These are phyloP conservation scores for Cyclura pinguis DNA, from an alignment of 2,797 vertebrate genomes.

Conservation along the genomic window DNA sequence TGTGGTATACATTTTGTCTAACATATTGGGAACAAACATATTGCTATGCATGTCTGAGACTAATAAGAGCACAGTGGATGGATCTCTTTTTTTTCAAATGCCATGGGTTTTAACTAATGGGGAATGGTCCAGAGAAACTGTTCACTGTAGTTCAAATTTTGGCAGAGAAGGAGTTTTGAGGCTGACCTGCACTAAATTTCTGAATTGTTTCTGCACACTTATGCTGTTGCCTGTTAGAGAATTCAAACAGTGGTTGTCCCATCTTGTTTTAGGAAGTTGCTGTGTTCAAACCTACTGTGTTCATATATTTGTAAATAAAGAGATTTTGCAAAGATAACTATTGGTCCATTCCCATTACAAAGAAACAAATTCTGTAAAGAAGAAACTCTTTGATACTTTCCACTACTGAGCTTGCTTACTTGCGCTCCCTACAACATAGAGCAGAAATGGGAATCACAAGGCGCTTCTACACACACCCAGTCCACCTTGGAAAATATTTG, in stretches of 20 bases:
- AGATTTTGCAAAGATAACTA: neutral
- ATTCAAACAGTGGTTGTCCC: neutral
- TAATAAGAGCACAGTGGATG: neutral
- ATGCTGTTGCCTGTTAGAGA: neutral
- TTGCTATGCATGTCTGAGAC: neutral
- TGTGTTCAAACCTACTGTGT: neutral
- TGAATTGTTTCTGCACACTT: neutral
- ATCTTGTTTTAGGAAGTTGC: neutral
- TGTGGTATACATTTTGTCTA: neutral
- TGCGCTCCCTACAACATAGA: neutral
- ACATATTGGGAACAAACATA: neutral
- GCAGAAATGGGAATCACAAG: too few species aligned
- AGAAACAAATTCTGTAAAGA: neutral
- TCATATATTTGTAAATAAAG: neutral
- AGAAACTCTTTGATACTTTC: neutral
- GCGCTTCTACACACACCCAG: too few species aligned
- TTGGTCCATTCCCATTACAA: neutral
- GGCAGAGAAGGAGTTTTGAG: neutral
- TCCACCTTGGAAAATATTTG: too few species aligned
- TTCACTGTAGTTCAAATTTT: neutral
- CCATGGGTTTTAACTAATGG: neutral
- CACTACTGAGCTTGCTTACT: too few species aligned
- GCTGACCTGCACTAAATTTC: neutral
- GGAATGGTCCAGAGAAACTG: neutral
- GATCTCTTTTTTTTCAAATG: neutral